Evolutionary conservation across 2,888 invertebrate genomes (phyloP).

Genomic region (Apodemia zela): DNA sequence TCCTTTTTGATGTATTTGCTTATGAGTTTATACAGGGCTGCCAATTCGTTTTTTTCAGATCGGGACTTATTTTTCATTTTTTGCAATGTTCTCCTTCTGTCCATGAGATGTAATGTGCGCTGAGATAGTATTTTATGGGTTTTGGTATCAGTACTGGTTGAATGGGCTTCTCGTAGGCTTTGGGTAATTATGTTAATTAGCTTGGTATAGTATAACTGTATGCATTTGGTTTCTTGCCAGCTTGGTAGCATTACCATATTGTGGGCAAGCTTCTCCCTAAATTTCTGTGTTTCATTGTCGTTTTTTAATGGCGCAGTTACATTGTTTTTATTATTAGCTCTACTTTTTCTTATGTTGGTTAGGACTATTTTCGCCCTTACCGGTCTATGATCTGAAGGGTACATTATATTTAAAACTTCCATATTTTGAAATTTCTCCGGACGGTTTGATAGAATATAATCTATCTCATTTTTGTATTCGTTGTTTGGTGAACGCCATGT

Average conservation of each 20-base stretch:
- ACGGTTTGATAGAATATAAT: not conserved
- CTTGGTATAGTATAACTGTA: not conserved
- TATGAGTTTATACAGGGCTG: not conserved
- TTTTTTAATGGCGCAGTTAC: not conserved
- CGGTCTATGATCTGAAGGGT: not conserved
- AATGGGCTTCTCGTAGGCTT: not conserved
- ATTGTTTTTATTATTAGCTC: not conserved
- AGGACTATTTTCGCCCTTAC: not conserved
- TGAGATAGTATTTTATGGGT: not conserved
- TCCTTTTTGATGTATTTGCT: not conserved
- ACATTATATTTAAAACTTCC: not conserved
- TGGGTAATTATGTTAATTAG: not conserved
- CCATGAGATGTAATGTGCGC: not conserved
- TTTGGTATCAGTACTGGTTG: not conserved
- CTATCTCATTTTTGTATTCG: not conserved
- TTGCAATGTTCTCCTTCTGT: not conserved
- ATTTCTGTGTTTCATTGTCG: too few relatives aligned
- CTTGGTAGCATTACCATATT: not conserved
- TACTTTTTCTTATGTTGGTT: not conserved
- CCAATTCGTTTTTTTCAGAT: not conserved
- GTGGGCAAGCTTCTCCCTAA: not conserved
- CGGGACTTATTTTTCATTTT: not conserved
- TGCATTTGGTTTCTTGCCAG: not conserved
- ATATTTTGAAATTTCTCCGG: not conserved
- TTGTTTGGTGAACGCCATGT: not conserved